These are phyloP conservation scores for Drosophila navojoa DNA, from an alignment of 1,140 invertebrate species.

Conservation along the genomic window DNA sequence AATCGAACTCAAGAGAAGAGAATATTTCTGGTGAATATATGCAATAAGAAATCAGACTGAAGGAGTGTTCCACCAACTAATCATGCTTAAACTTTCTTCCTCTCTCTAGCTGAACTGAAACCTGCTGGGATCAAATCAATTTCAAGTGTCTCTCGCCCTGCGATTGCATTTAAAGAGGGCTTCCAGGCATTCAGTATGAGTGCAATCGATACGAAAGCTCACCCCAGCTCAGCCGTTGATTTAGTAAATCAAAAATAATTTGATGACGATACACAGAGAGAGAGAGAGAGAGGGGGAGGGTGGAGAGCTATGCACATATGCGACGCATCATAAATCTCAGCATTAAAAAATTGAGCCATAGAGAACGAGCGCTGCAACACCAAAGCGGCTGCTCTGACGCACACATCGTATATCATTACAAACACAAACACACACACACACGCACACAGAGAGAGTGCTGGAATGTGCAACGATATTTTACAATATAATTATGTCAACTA, in stretches of 20 bases:
- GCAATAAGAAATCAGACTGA: no score
- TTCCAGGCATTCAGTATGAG: slow-evolving; percentile 3
- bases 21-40: no score
- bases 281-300: neutral
- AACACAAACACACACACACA: neutral
- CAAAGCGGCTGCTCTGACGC: slow-evolving; percentile 30
- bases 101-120: no score
- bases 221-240: slow-evolving; percentile 41
- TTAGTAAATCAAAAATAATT: slow-evolving; percentile 66
- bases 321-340: slow-evolving; percentile 57
- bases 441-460: slow-evolving; percentile 15
- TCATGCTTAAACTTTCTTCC: no score
- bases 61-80: no score
- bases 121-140: slow-evolving; percentile 3
- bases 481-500: slow-evolving; percentile 80
- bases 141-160: neutral
- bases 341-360: slow-evolving; percentile 63
- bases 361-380: slow-evolving; percentile 12
- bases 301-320: slow-evolving; percentile 12
- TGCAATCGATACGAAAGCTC: slow-evolving; percentile 8
- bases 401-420: slow-evolving; percentile 57
- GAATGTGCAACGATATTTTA: slow-evolving; percentile 72
- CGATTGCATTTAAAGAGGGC: slow-evolving; percentile 27
- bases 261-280: slow-evolving; percentile 34
- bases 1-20: no score